A percentile compares a stretch with the other conserved stretches of the same genome.
These are phyloP conservation scores for Drosophila seclusa DNA, from an alignment of 2,888 invertebrate genomes.

Conservation along the genomic window DNA sequence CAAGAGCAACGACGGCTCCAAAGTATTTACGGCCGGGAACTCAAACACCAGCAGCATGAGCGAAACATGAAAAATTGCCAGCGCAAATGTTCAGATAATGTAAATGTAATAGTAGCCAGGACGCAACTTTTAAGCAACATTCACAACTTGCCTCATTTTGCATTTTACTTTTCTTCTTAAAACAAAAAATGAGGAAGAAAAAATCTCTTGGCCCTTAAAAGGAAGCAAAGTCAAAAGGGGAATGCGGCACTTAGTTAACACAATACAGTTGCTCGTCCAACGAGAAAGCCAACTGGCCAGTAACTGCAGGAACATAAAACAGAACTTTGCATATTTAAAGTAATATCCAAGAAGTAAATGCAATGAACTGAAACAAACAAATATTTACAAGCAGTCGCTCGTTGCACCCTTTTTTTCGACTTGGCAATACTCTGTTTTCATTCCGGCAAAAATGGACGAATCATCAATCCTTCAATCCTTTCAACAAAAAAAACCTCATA, in stretches of 20 bases:
- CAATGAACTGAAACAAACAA: constrained; percentile 24
- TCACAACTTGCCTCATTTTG: constrained; percentile 47
- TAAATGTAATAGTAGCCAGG: constrained; percentile 71
- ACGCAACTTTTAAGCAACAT: constrained; percentile 63
- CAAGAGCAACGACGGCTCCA: constrained; percentile 22
- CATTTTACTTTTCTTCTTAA: constrained; percentile 20
- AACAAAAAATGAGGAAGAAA: constrained; percentile 23
- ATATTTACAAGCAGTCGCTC: not conserved
- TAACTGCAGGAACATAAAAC: constrained; percentile 56
- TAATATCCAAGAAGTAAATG: constrained; percentile 39
- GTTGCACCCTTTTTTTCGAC: not conserved
- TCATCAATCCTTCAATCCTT: not conserved
- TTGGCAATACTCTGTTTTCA: not conserved
- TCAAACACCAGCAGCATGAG: constrained; percentile 28
- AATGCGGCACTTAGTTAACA: constrained; percentile 46
- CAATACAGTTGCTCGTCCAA: constrained; percentile 17
- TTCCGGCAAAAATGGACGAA: not conserved
- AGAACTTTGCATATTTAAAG: constrained; percentile 69
- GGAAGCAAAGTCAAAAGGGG: constrained; percentile 41
- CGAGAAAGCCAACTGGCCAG: constrained; percentile 34
- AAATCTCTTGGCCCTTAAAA: constrained; percentile 32
- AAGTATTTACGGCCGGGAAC: constrained; percentile 37
- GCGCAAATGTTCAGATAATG: constrained; percentile 71
- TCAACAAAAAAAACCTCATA: not conserved
- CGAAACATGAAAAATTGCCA: constrained; percentile 69